Conservation (phyloP, 2,888 invertebrate species). For the Epistrophe eligans region DNA sequence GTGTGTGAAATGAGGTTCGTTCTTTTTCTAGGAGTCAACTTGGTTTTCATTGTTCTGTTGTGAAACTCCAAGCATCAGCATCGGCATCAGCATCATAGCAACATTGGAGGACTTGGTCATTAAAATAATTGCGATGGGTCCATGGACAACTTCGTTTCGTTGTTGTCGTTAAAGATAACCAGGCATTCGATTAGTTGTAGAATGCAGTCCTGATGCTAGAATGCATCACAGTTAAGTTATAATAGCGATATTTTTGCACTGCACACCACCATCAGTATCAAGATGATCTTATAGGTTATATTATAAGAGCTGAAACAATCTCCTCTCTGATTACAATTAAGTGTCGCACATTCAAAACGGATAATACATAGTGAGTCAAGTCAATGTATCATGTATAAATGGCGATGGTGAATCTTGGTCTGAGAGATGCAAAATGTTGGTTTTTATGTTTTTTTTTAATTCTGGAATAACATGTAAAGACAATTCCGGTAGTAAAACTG, state of each 20-base stretch:
- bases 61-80: no score
- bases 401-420: constrained; percentile 29
- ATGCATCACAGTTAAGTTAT: constrained; percentile 41
- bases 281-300: constrained; percentile 33
- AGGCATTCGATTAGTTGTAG: constrained; percentile 35
- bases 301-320: constrained; percentile 25
- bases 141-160: constrained; percentile 16
- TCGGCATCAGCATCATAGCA: not conserved
- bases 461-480: not conserved
- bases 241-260: constrained; percentile 19
- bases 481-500: constrained; percentile 13
- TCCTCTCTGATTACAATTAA: constrained; percentile 46
- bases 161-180: constrained; percentile 14
- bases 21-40: constrained; percentile 18
- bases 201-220: constrained; percentile 39
- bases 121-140: constrained; percentile 66
- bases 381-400: not conserved
- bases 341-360: constrained; percentile 47
- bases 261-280: not conserved
- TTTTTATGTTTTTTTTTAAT: constrained; percentile 28
- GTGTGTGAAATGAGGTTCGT: constrained; percentile 5
- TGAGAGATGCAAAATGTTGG: constrained; percentile 41
- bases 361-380: constrained; percentile 28
- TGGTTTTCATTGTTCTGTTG: constrained; percentile 51
- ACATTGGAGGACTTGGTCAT: constrained; percentile 46